A percentile compares a stretch with the other conserved stretches of the same genome.
Conservation (phyloP, 2,113 vertebrate genomes). For the Prionailurus viverrinus region DNA sequence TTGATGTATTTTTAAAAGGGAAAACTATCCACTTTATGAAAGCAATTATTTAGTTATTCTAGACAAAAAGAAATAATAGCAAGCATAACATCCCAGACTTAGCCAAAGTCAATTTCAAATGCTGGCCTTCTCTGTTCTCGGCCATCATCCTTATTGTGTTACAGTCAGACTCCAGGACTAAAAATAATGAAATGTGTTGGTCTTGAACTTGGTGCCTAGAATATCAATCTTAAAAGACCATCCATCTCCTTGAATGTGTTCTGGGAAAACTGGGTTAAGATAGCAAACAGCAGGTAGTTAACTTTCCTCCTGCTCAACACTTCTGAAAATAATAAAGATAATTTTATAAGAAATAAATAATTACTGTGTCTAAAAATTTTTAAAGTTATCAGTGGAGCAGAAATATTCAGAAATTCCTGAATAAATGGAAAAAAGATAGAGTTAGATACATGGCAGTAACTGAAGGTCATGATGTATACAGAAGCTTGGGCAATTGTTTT, state of each 20-base stretch:
- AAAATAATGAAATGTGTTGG: constrained; percentile 15
- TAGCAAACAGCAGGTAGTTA: background rate
- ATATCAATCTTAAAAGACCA: background rate
- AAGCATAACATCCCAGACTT: background rate
- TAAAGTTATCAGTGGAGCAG: background rate
- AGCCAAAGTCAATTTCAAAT: constrained; percentile 31
- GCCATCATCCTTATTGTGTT: background rate
- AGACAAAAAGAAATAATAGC: background rate
- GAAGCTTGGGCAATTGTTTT: background rate
- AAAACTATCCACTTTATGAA: background rate
- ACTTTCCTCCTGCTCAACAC: background rate
- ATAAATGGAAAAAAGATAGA: background rate
- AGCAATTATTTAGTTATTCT: constrained; percentile 44
- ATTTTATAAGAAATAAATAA: background rate
- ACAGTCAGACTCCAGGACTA: background rate
- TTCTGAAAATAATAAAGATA: background rate
- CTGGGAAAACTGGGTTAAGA: background rate
- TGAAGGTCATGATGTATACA: background rate
- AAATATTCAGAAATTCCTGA: background rate
- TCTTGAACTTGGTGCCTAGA: background rate
- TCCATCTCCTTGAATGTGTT: background rate
- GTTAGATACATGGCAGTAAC: background rate
- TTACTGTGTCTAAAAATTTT: background rate
- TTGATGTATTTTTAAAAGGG: background rate
- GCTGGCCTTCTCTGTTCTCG: background rate